Evolutionary conservation across 2,797 vertebrate species (phyloP), one percentile per base, ranked within the genome.

Genomic region (Chiroxiphia lanceolata): DNA sequence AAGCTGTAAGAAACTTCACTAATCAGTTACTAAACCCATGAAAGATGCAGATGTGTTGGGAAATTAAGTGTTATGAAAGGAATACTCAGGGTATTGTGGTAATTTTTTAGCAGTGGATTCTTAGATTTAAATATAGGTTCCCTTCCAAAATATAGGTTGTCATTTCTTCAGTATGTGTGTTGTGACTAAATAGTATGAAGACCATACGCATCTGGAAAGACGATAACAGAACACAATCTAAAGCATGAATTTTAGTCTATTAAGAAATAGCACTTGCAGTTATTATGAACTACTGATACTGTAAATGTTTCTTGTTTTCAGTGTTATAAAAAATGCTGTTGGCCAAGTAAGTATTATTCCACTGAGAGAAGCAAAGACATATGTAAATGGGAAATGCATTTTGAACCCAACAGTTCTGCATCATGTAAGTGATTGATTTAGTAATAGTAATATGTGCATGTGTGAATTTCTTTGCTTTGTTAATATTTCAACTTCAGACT

Each of bases 361-460:
- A 2, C 94, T 97, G 70, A 95, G 97, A 83, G 98, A 98, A 14
- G 99, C 98, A 31, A 99, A 99, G 97, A 99, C 99, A 0, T 99
- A 99, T 0, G 97, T 99, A 42, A 99, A 99, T 93, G 99, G 99
- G 48, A 98, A 97, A 92, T 98, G 98, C 33, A 98, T 99, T 95
- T 98, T 93, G 56, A 97, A 98, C n/a, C 91, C 98, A 40, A 99
- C 98, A 12, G 91, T 98, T 72, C 97, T 99, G 17, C 99, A 98
- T 80, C 99, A 99, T 64, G 99, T 99, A 97, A 98, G 99, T 96
- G 81, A 89, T 97, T 70, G 29, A 36, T 31, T 27, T 61, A 3
- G 22, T 63, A 48, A 20, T 17, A 67, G 38, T 40, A 60, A n/a
- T 26, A 4, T 42, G 22, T 61, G 26, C 18, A 8, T 13, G 6